These are phyloP conservation scores for Noctuana brunneofusca DNA, from an alignment of 2,888 invertebrate species.

Conservation along the genomic window DNA sequence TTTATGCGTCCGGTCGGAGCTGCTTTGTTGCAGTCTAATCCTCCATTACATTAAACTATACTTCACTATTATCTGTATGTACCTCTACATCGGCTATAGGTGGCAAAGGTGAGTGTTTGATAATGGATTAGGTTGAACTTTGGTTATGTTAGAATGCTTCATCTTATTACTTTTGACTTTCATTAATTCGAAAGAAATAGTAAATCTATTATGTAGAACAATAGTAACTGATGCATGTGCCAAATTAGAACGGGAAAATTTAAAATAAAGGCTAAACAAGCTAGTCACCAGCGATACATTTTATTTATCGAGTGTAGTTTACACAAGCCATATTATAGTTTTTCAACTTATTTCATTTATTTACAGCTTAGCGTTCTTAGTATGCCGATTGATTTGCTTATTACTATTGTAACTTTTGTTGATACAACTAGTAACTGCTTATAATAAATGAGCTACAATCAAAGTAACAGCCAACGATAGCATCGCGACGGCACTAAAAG, in stretches of 20 bases:
- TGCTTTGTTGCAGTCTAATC: slow-evolving; percentile 16
- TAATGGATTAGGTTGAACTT: background rate
- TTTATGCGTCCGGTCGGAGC: slow-evolving; percentile 30
- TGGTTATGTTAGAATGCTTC: background rate
- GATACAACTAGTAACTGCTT: background rate
- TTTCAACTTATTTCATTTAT: background rate
- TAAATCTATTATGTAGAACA: no score
- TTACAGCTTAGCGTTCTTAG: background rate
- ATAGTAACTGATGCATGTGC: no score
- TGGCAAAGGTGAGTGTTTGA: background rate
- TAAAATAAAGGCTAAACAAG: no score
- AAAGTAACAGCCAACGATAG: background rate
- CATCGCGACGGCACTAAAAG: background rate
- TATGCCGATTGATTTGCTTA: background rate
- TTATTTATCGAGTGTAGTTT: no score
- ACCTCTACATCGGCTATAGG: background rate
- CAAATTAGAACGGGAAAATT: no score
- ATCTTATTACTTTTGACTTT: no score
- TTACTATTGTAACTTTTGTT: background rate
- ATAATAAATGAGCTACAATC: slow-evolving; percentile 4
- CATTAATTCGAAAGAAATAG: no score
- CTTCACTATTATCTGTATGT: background rate
- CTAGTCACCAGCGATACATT: no score
- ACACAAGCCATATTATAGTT: no score
- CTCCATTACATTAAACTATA: slow-evolving; percentile 2